Evolutionary conservation across 1,140 invertebrate genomes (phyloP).

Genomic region (Papilio machaon): DNA sequence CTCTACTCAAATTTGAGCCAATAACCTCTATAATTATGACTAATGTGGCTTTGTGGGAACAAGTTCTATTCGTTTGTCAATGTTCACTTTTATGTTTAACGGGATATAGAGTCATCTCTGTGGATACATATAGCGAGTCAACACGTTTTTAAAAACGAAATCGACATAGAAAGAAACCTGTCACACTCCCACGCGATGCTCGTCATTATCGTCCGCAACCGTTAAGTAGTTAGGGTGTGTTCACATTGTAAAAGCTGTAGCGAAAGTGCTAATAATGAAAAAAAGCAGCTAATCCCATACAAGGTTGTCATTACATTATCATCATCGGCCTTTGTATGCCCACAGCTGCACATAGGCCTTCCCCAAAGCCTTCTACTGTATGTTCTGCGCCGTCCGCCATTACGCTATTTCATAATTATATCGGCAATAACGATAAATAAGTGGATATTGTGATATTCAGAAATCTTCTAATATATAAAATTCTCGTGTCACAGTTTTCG

Average conservation of each 20-base stretch:
- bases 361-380: too few relatives aligned
- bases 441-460: too few relatives aligned
- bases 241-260: background rate
- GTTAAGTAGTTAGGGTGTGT: slow-evolving; percentile 35
- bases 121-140: slow-evolving; percentile 49
- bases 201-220: slow-evolving; percentile 49
- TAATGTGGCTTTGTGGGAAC: slow-evolving; percentile 46
- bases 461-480: too few relatives aligned
- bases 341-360: too few relatives aligned
- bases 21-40: slow-evolving; percentile 49
- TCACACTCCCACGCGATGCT: slow-evolving; percentile 53
- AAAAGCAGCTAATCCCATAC: too few relatives aligned
- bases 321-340: too few relatives aligned
- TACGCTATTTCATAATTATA: too few relatives aligned
- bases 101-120: slow-evolving; percentile 58
- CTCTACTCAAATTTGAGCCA: slow-evolving; percentile 40
- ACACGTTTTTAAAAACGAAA: slow-evolving; percentile 60
- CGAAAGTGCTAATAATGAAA: background rate
- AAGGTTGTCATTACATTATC: too few relatives aligned
- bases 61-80: slow-evolving; percentile 60
- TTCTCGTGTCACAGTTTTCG: too few relatives aligned
- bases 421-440: too few relatives aligned
- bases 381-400: too few relatives aligned
- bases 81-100: slow-evolving; percentile 65
- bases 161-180: slow-evolving; percentile 70